Base-by-base conservation (phyloP, 2,888 invertebrate species). In the Pachycephus smyrnensis region DNA sequence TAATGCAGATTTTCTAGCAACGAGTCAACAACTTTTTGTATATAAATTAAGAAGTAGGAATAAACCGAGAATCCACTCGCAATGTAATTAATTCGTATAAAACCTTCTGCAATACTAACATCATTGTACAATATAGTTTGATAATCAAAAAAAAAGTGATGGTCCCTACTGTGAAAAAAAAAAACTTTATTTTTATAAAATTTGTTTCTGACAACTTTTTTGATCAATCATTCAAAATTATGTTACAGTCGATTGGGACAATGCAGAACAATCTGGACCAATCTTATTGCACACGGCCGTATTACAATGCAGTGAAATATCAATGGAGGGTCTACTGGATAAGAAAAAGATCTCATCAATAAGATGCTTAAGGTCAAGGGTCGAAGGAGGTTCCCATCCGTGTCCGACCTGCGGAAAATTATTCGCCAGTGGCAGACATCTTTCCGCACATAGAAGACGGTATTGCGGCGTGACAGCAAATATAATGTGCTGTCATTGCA, bases 401-500 rank as follows among this genome's bases (percentile, higher is more conserved):
- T 82, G 82, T 75, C 77, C 75, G 33, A 75, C 69, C 12, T 82
- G 82, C 73, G 76, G 77, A 69, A 82, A 82, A 76, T 71, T 69
- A 12, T 82, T 82, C 69, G 37, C 75, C 12, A 81, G 77, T 36
- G 55, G 69, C 15, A 76, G 76, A 68, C 68, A 79, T 68, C 77
- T 82, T 33, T 35, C 75, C 23, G 77, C 80, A 11, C 82, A 82
- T 33, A 75, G 55, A 73, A 76, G 80, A 73, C 77, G 83, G 55
- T 81, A 82, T 68, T 83, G 82, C 73, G 82, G 82, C 55, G 80
- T 82, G 32, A 68, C 73, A 12, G 77, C 79, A 1, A 81, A 80
- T 75, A 79, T 81, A 73, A 31, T 76, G 35, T 81, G 81, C 31
- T 75, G 76, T 12, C 75, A 81, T 31, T 81, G 81, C 37, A 76